Evolutionary conservation across 2,797 vertebrate genomes (phyloP).

Genomic region (Anisognathus igniventris): DNA sequence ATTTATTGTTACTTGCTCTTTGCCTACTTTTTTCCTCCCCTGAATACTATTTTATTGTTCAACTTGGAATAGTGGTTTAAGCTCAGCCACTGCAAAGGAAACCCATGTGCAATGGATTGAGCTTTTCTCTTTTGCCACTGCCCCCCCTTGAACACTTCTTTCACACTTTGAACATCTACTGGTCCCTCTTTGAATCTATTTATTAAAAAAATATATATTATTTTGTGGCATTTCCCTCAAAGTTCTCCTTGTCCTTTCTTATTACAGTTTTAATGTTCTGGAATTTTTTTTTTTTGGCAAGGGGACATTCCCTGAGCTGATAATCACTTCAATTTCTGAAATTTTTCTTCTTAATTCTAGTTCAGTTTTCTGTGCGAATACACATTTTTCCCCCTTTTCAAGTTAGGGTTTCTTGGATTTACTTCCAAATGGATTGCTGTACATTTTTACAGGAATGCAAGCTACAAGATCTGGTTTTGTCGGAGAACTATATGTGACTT

Average conservation of each 20-base stretch:
- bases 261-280: background rate
- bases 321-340: background rate
- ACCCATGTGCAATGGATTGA: background rate
- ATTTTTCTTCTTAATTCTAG: background rate
- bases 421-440: background rate
- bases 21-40: no score
- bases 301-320: background rate
- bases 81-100: background rate
- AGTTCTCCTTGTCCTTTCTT: background rate
- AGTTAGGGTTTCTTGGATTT: background rate
- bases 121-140: background rate
- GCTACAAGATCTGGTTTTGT: background rate
- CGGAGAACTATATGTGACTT: background rate
- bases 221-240: background rate
- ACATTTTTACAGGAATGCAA: background rate
- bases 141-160: background rate
- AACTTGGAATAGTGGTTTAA: background rate
- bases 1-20: background rate
- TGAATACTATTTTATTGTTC: background rate
- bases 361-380: background rate
- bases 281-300: background rate
- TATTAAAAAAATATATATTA: background rate
- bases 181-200: background rate
- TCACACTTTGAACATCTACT: background rate
- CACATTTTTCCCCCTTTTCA: background rate